Evolutionary conservation across 1,140 invertebrate species (phyloP), one percentile per base, ranked within the genome.

Genomic region (Macrocentrus cingulum): DNA sequence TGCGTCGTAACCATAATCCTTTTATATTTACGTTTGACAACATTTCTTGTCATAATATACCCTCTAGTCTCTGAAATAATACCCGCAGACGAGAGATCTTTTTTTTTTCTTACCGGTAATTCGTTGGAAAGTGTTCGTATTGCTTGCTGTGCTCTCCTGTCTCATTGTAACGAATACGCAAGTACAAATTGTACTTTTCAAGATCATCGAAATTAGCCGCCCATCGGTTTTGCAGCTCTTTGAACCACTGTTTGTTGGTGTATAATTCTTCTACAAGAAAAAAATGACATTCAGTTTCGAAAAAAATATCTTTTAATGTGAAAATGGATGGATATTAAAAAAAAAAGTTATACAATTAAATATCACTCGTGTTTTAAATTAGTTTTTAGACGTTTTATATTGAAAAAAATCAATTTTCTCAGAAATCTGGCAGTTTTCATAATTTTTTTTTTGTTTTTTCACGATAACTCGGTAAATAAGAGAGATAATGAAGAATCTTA

Each of bases 161-260:
- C 72, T 93, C 90, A 75, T 97, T 93, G 60, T 89, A 92, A 3
- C 96, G 82, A 51, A 98, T 88, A 74, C 91, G 90, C 66, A 98
- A 93, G 78, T 97, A 98, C 68, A 96, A 85, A 74, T 89, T 92
- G 76, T 87, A 96, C 68, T 95, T 94, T 75, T 97, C 93, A 46
- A 99, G 80, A 65, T 86, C 85, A 72, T 97, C 92, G 66, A 92
- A 94, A 77, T 97, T 97, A 0, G 94, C 91, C 8, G 91, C 89
- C 95, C 95, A 98, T 39, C 95, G 84, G 68, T 92, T 87, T 75
- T 97, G 96, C 32, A 98, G 76, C 64, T 88, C 86, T 77, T 91
- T 87, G 79, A 92, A 98, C 87, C 90, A 96, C 16, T 83, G 84
- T 62, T 91, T 87, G 61, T 93, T 91, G 0, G 89, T 88, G 72